phyloP scores from a whole-genome alignment of 1,140 invertebrate genomes.

The Acromyrmex heyeri region DNA sequence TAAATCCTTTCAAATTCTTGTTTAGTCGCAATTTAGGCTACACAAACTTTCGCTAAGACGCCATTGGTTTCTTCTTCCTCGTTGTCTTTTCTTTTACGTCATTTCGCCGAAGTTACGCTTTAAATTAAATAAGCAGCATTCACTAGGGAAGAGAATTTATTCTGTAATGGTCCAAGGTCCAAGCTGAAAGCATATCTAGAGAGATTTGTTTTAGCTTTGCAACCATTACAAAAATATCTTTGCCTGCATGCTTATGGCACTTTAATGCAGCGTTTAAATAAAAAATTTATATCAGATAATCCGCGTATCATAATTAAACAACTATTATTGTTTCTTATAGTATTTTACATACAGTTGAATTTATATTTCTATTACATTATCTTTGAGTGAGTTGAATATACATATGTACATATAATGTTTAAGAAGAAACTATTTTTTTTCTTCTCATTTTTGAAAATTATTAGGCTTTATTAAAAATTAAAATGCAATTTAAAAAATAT shows the following conservation, averaged over 20 bases:
- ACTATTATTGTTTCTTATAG: neutral
- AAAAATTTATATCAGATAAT: neutral
- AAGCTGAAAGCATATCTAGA: neutral
- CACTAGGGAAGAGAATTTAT: constrained; percentile 1
- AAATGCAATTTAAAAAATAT: neutral
- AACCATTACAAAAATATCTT: neutral
- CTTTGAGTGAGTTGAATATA: neutral
- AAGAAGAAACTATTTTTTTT: constrained; percentile 4
- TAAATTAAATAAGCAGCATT: constrained; percentile 31
- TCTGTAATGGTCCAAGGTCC: neutral
- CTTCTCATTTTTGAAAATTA: neutral
- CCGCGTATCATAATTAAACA: neutral
- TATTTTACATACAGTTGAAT: neutral
- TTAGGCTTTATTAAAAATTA: neutral
- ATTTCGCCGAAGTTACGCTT: constrained; percentile 29
- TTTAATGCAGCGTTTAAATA: neutral
- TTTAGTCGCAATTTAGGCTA: constrained; percentile 37
- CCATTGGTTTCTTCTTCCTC: neutral
- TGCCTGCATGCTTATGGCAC: neutral
- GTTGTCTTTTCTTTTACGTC: constrained; percentile 32
- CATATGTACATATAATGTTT: neutral
- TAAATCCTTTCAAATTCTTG: constrained; percentile 15
- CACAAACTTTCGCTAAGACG: constrained; percentile 3
- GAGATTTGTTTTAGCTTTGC: neutral
- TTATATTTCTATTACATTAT: neutral